A percentile compares a stretch with the other conserved stretches of the same genome.
phyloP scores from a whole-genome alignment of 2,113 vertebrate species.

The Notarius lentiginosus region DNA sequence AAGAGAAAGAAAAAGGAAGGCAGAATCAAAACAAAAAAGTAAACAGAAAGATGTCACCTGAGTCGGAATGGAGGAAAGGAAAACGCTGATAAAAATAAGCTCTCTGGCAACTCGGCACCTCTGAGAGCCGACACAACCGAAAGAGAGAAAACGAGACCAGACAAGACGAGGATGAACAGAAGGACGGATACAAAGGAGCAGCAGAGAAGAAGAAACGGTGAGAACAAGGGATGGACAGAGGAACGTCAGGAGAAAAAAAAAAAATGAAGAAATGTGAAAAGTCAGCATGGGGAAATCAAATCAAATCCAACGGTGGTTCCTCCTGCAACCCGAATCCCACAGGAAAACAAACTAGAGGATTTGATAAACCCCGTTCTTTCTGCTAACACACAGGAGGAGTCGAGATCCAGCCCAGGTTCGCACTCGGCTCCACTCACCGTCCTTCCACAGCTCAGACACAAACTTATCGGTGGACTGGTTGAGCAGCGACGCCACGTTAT shows the following conservation, averaged over 20 bases:
- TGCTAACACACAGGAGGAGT: background rate
- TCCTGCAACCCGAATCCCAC: background rate
- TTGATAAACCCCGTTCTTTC: background rate
- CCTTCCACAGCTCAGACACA: conserved; percentile 95
- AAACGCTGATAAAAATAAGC: conserved; percentile 89
- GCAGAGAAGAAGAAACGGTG: background rate
- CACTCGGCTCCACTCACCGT: conserved; percentile 78
- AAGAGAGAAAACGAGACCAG: conserved; percentile 28
- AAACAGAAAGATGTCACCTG: conserved; percentile 80
- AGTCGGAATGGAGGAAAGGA: conserved; percentile 80
- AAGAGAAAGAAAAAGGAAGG: conserved; percentile 1
- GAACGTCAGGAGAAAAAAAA: background rate
- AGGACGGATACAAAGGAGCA: conserved; percentile 17
- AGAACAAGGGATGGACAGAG: conserved; percentile 16
- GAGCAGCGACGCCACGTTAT: conserved; percentile 90
- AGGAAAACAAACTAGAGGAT: background rate
- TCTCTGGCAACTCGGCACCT: conserved; percentile 90
- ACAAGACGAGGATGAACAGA: conserved; percentile 54
- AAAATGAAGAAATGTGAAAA: background rate
- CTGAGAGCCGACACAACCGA: conserved; percentile 70
- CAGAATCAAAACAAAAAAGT: conserved; percentile 15
- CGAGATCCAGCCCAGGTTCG: background rate
- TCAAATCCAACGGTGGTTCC: background rate
- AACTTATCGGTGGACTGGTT: conserved; percentile 97
- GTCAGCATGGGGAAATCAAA: background rate